Evolutionary conservation across 2,113 vertebrate genomes (phyloP).

Genomic region (Anhinga anhinga): DNA sequence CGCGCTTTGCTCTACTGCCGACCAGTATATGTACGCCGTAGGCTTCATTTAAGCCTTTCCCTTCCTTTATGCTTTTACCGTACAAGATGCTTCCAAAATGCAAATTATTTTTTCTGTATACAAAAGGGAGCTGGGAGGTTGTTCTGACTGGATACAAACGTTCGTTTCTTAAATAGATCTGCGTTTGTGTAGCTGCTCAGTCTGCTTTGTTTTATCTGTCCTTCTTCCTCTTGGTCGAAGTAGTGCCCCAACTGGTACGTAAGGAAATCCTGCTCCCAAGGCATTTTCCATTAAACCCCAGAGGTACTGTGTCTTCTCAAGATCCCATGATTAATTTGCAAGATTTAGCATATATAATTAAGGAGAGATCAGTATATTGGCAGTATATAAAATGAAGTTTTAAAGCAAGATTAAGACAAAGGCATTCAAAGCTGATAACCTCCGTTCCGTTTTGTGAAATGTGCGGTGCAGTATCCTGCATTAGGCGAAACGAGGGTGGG

Average conservation of each 20-base stretch:
- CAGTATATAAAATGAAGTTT: neutral
- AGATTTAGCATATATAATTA: neutral
- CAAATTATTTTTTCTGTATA: neutral
- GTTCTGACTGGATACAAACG: neutral
- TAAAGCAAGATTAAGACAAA: neutral
- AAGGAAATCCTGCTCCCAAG: neutral
- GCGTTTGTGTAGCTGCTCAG: neutral
- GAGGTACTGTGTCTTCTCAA: neutral
- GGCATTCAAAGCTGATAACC: neutral
- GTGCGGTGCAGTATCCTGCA: rapidly evolving
- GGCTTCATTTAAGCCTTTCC: neutral
- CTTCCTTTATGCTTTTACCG: neutral
- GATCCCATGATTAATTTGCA: neutral
- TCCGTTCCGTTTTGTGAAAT: neutral
- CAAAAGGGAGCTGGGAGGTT: neutral
- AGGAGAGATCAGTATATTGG: neutral
- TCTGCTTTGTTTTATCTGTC: neutral
- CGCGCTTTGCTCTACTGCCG: neutral
- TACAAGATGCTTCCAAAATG: neutral
- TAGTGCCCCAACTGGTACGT: neutral
- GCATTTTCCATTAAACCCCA: neutral
- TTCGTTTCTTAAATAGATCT: neutral
- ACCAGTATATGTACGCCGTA: rapidly evolving
- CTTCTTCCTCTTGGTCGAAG: neutral
- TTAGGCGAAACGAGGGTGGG: neutral